Percentiles rank a stretch among this genome's conserved stretches.
Conservation (phyloP, 2,888 invertebrate genomes). For the Leucozona laternaria region DNA sequence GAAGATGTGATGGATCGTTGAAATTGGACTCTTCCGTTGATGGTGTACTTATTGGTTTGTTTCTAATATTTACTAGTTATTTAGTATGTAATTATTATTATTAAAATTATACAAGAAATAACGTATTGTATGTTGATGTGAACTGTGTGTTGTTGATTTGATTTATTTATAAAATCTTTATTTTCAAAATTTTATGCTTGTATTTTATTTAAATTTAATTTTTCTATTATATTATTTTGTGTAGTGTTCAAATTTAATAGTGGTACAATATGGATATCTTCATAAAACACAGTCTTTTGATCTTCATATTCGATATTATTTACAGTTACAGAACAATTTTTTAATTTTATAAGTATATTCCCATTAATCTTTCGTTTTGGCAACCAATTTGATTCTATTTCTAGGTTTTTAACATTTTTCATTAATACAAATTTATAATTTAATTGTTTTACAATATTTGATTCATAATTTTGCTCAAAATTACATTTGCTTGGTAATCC, state of each 20-base stretch:
- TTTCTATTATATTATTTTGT: background rate
- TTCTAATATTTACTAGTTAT: background rate
- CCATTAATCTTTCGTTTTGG: background rate
- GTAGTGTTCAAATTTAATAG: background rate
- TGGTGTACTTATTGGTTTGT: background rate
- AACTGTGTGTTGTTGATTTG: background rate
- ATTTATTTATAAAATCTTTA: background rate
- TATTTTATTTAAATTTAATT: background rate
- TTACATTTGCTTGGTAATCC: background rate
- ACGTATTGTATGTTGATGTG: background rate
- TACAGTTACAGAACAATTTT: constrained; percentile 5
- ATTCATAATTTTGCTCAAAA: constrained; percentile 4
- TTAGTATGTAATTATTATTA: background rate
- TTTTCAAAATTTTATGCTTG: background rate
- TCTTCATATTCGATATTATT: constrained; percentile 5
- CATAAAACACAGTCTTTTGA: background rate
- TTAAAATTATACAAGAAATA: background rate
- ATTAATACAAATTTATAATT: background rate
- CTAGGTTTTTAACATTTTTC: background rate
- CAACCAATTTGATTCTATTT: background rate
- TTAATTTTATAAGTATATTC: background rate
- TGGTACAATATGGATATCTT: background rate
- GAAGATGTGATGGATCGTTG: background rate
- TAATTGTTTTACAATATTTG: constrained; percentile 4
- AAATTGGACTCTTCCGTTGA: background rate